Evolutionary conservation across 1,140 invertebrate species (phyloP), one percentile per base, ranked within the genome.

Genomic region (Cotesia glomerata): DNA sequence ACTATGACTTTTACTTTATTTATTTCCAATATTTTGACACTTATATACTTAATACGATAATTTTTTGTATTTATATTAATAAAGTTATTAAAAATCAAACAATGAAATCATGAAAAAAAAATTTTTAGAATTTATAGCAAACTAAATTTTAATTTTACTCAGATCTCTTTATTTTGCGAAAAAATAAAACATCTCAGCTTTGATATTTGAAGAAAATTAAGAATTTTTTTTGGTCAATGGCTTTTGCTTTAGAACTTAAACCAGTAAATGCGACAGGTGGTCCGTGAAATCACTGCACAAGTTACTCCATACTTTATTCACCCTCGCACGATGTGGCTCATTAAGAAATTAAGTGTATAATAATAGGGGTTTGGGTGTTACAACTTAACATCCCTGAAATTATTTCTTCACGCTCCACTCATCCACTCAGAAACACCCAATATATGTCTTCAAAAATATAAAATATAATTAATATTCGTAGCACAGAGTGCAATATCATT

Each of bases 201-300:
- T 18, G 18, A 18, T 18, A 1, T 18, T 18, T 18, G 18, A 26
- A 26, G 26, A 26, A 26, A 26, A 26, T 26, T 26, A 26, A 26
- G 1, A 26, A 26, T 26, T 26, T 26, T 3, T 26, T 26, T 26
- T 3, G 26, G 1, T 26, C 26, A 26, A 26, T 26, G 1, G 26
- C 1, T 2, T 26, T 26, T 26, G 26, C 26, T 26, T 26, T 26
- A 80, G 79, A 56, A 4, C 39, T 16, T 13, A 56, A 52, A 67
- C 59, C 67, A 74, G 68, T 59, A 66, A 76, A 75, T 75, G 82
- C 80, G 85, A 87, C 85, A 87, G 86, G 84, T 86, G 85, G 86
- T 79, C 85, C 86, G 85, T 86, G 85, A 87, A 85, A 87, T 87
- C 85, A 79, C 78, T 81, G 77, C 80, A 82, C 81, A 80, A 84